Evolutionary conservation across 2,888 invertebrate species (phyloP).

Genomic region (Fragum whitleyi): DNA sequence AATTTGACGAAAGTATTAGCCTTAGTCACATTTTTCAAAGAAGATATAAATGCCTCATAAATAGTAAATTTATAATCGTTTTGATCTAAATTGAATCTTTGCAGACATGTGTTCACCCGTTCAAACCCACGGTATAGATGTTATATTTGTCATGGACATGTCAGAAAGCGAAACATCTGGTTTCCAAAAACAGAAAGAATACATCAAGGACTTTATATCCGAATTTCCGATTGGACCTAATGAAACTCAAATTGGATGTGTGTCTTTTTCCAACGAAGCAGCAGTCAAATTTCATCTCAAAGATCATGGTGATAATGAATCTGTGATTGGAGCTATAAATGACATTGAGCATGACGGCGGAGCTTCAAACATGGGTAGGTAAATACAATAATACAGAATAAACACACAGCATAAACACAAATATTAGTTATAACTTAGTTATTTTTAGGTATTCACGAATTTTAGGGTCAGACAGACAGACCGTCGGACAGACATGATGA

Average conservation of each 20-base stretch:
- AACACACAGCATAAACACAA: too few species aligned
- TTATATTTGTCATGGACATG: conserved; percentile 9
- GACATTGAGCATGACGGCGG: conserved; percentile 10
- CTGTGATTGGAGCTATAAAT: conserved; percentile 12
- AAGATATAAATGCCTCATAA: too few species aligned
- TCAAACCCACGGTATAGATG: neutral
- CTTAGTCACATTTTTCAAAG: too few species aligned
- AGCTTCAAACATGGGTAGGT: conserved; percentile 18
- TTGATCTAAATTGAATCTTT: neutral
- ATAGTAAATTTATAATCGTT: too few species aligned
- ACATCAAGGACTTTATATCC: conserved; percentile 29
- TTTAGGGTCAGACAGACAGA: too few species aligned
- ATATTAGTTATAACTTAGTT: too few species aligned
- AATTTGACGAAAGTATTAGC: too few species aligned
- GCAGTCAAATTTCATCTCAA: conserved; percentile 25
- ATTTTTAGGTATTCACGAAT: neutral
- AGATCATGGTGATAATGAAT: neutral
- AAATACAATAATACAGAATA: neutral
- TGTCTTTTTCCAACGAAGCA: conserved; percentile 28
- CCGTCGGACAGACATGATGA: too few species aligned
- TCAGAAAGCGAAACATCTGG: neutral
- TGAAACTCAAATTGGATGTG: conserved; percentile 30
- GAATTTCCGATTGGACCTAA: conserved; percentile 31
- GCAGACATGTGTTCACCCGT: conserved; percentile 6
- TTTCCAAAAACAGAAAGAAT: conserved; percentile 28